Conservation (phyloP, 2,888 invertebrate species). For the Cryptocephalus primarius region DNA sequence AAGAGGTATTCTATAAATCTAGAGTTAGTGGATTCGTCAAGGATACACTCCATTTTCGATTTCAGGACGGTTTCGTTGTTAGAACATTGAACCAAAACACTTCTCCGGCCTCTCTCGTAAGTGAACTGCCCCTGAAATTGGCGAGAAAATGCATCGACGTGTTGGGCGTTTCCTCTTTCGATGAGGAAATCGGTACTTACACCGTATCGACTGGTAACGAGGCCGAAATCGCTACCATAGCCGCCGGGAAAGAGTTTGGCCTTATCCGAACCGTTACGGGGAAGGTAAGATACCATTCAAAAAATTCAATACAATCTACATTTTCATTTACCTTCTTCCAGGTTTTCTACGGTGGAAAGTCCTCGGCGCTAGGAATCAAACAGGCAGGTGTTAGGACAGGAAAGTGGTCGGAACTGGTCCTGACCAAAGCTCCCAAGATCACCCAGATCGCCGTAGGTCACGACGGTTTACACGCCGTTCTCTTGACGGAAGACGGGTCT, state of each 20-base stretch:
- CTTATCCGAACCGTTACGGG: conserved; percentile 75
- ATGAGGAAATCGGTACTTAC: conserved; percentile 46
- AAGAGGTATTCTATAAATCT: conserved; percentile 50
- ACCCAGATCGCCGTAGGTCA: conserved; percentile 81
- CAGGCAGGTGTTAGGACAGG: conserved; percentile 40
- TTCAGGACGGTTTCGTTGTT: conserved; percentile 69
- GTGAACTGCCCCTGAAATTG: conserved; percentile 62
- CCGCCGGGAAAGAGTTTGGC: conserved; percentile 85
- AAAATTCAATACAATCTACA: neutral
- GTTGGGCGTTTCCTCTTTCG: conserved; percentile 60
- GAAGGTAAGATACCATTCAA: conserved; percentile 47
- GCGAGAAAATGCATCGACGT: conserved; percentile 71
- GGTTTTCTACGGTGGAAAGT: conserved; percentile 82
- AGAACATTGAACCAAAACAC: conserved; percentile 55
- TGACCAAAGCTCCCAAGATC: conserved; percentile 61
- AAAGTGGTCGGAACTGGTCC: conserved; percentile 52
- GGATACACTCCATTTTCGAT: conserved; percentile 1
- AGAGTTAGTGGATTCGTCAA: conserved; percentile 1
- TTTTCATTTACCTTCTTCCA: conserved; percentile 20
- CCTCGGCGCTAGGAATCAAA: conserved; percentile 77
- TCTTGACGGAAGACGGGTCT: conserved; percentile 87
- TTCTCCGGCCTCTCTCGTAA: conserved; percentile 46
- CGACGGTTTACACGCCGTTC: conserved; percentile 83
- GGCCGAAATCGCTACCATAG: conserved; percentile 61
- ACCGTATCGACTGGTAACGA: conserved; percentile 41